Evolutionary conservation across 2,888 invertebrate species (phyloP), one percentile per base, ranked within the genome.

Genomic region (Lissocephala sabroskyi): DNA sequence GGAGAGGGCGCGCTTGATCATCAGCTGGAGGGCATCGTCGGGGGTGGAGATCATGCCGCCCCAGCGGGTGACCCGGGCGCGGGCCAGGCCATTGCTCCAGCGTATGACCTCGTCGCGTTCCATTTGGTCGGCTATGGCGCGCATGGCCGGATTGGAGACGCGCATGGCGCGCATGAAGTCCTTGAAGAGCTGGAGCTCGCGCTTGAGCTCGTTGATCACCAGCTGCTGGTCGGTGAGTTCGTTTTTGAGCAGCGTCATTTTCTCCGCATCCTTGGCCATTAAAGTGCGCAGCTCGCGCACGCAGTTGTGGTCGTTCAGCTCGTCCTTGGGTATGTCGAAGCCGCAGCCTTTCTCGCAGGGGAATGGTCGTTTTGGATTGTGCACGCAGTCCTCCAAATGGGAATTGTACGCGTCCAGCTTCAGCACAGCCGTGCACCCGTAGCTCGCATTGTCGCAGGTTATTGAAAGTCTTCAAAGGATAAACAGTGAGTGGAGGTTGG

Each of bases 21-120:
- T 95, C 79, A 94, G 91, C 92, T 97, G 87, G 65, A 97, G 86
- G 44, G 95, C 92, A 84, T 95, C 95, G 82, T 98, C 97, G 0
- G 98, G 98, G 9, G 98, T 98, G 19, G 97, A 97, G 79, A 98
- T 98, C 96, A 98, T 97, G 47, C 97, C 97, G 45, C 97, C 98
- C 98, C 97, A 98, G 49, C 97, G 89, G 1, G 96, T 96, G 36
- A 98, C 97, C 52, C 96, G 86, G 13, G 96, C 96, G 37, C 94
- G 86, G 1, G 94, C 87, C 39, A 96, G 85, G 0, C 94, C 91
- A 65, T 89, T 90, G 37, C 95, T 93, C 96, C 96, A 96, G 75
- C 94, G 88, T 30, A 93, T 88, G 49, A 97, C 94, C 84, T 97
- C 97, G 79, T 96, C 96, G 45, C 95, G 89, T 83, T 97, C 97